phyloP scores from a whole-genome alignment of 2,888 invertebrate species.

The Sesamia inferens region DNA sequence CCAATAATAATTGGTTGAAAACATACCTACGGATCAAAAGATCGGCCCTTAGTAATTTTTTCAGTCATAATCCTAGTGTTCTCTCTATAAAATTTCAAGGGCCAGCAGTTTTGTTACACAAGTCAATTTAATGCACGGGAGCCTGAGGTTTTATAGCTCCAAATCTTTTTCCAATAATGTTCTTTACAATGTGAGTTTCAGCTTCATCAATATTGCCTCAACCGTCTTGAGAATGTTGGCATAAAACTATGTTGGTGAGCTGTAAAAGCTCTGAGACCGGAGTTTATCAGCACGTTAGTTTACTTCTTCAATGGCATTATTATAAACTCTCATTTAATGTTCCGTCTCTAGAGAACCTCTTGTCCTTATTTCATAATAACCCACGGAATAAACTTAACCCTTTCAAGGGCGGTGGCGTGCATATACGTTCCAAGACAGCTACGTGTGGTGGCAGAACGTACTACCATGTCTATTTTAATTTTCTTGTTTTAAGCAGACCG shows the following conservation, averaged over 20 bases:
- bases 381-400: background rate
- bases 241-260: conserved; percentile 12
- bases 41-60: background rate
- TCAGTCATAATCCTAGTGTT: background rate
- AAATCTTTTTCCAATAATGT: conserved; percentile 65
- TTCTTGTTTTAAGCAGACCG: too few relatives aligned
- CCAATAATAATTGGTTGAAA: too few relatives aligned
- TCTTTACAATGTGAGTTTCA: conserved; percentile 34
- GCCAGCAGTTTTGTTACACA: conserved; percentile 47
- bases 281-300: conserved; percentile 1
- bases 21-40: background rate
- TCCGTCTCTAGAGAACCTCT: background rate
- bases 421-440: too few relatives aligned
- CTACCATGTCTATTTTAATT: too few relatives aligned
- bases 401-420: too few relatives aligned
- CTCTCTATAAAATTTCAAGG: conserved; percentile 35
- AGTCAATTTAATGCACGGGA: conserved; percentile 48
- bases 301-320: background rate
- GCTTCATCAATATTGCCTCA: conserved; percentile 48
- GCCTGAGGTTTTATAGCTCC: conserved; percentile 52
- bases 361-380: background rate
- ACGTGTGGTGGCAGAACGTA: too few relatives aligned
- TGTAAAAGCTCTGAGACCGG: background rate
- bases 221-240: conserved; percentile 23
- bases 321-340: conserved; percentile 2